Evolutionary conservation across 2,113 vertebrate genomes (phyloP).

Genomic region (Oplegnathus fasciatus): DNA sequence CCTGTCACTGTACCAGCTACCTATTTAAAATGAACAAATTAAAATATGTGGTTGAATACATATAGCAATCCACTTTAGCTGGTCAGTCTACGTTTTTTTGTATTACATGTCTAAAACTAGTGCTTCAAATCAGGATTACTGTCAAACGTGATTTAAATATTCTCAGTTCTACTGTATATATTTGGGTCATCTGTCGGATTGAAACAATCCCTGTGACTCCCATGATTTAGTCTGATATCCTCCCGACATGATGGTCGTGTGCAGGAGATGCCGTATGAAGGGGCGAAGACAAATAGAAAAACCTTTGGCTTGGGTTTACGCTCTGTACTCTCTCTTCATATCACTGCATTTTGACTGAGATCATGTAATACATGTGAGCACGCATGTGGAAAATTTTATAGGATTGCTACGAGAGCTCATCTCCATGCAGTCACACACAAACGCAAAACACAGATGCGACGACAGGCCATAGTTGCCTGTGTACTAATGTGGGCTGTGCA

Average conservation of each 20-base stretch:
- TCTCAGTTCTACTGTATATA: background rate
- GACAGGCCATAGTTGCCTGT: conserved; percentile 1
- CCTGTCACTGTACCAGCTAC: background rate
- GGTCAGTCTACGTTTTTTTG: too few relatives aligned
- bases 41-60: background rate
- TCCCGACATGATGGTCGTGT: background rate
- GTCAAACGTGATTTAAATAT: background rate
- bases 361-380: conserved; percentile 24
- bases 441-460: conserved; percentile 13
- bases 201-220: background rate
- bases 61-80: too few relatives aligned
- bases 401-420: conserved; percentile 10
- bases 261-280: background rate
- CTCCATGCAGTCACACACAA: conserved; percentile 2
- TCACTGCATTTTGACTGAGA: background rate
- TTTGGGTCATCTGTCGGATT: conserved; percentile 4
- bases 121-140: too few relatives aligned
- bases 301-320: background rate
- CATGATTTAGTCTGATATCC: background rate
- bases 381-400: conserved; percentile 10
- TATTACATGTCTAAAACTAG: too few relatives aligned
- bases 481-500: conserved; percentile 4
- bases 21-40: background rate
- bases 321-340: background rate
- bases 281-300: background rate